A percentile compares a stretch with the other conserved stretches of the same genome.
These are phyloP conservation scores for Paradisaea rubra DNA, from an alignment of 2,113 vertebrate species.

Conservation along the genomic window DNA sequence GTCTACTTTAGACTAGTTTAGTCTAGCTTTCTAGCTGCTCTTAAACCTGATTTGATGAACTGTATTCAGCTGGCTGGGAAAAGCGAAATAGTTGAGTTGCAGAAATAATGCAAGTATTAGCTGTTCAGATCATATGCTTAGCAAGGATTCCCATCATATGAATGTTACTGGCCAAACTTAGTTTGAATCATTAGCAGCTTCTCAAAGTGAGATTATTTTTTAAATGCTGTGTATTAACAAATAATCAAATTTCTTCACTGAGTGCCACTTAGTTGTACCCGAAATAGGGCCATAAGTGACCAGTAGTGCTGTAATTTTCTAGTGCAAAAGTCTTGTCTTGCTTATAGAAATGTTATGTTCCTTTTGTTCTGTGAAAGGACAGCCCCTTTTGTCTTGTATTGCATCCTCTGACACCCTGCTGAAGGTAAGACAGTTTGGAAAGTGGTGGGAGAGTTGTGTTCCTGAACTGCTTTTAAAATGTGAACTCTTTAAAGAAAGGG, in stretches of 20 bases:
- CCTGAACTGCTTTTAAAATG: neutral
- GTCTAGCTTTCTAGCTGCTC: neutral
- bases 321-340: neutral
- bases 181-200: neutral
- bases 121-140: neutral
- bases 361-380: neutral
- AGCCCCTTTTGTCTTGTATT: neutral
- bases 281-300: neutral
- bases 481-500: neutral
- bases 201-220: neutral
- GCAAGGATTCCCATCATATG: neutral
- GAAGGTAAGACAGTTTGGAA: neutral
- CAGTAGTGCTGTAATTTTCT: neutral
- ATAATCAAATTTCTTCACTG: neutral
- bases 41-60: conserved; percentile 19
- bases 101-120: conserved; percentile 30
- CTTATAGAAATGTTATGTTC: neutral
- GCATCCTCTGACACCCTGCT: neutral
- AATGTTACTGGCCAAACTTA: neutral
- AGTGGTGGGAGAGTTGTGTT: neutral
- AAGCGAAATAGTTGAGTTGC: conserved; percentile 28
- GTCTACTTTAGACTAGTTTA: neutral
- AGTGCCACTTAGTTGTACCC: neutral
- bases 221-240: neutral
- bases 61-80: neutral